Evolutionary conservation across 2,113 vertebrate species (phyloP).

Genomic region (Lipotes vexillifer): DNA sequence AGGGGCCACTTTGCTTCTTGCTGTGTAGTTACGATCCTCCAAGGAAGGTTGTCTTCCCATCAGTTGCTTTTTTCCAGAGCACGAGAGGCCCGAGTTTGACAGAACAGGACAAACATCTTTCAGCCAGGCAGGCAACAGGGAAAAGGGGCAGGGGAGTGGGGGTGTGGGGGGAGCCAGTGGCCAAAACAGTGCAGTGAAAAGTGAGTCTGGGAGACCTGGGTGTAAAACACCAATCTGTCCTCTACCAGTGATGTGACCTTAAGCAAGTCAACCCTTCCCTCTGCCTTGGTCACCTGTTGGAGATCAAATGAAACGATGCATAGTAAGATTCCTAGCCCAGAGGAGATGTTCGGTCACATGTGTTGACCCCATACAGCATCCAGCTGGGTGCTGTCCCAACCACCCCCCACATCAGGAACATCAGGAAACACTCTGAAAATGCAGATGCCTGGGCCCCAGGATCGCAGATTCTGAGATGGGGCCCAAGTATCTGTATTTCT

Average conservation of each 20-base stretch:
- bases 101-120: slow-evolving; percentile 27
- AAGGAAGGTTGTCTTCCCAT: slow-evolving; percentile 26
- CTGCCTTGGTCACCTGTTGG: not conserved
- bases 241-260: not conserved
- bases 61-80: slow-evolving; percentile 32
- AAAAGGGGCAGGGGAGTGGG: rapidly evolving
- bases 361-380: not conserved
- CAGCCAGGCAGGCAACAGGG: not conserved
- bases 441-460: rapidly evolving
- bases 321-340: not conserved
- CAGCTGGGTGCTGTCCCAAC: not conserved
- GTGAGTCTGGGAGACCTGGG: not conserved
- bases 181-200: not conserved
- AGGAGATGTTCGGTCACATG: not conserved
- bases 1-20: slow-evolving; percentile 37
- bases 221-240: not conserved
- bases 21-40: slow-evolving; percentile 26
- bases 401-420: not conserved
- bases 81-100: slow-evolving; percentile 25
- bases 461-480: not conserved
- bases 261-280: not conserved
- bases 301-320: not conserved
- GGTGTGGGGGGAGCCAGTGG: rapidly evolving
- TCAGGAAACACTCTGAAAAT: not conserved
- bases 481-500: not conserved